Evolutionary conservation across 2,113 vertebrate genomes (phyloP), one percentile per base, ranked within the genome.

Genomic region (Sander vitreus): DNA sequence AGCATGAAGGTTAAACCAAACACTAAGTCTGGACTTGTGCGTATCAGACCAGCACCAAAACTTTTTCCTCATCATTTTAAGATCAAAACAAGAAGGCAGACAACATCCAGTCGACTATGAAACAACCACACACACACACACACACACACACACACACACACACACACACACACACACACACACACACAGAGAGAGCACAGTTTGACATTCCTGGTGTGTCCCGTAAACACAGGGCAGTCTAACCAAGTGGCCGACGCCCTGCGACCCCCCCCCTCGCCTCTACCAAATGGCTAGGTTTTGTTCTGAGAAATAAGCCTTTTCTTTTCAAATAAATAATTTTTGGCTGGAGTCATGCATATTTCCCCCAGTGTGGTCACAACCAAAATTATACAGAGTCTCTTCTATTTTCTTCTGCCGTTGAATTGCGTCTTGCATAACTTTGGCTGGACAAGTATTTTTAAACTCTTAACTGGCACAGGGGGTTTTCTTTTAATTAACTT

Each of bases 311-410:
- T 91, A 89, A 92, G 84, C 92, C 92, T 86, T 94, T 88, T 90
- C 78, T 90, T 89, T 93, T 88, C 93, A 95, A 94, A 94, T 96
- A 92, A 96, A 95, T 96, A 94, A 94, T 96, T 95, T 93, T 90
- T 94, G 80, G 94, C 93, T 95, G 91, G 91, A 95, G 94, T 93
- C 87, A 78, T 93, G 55, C 93, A 91, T 96, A 95, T 96, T 96
- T 92, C 92, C 81, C 93, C 81, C 84, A 90, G 92, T 94, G 92
- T 89, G 90, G 90, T 95, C 94, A 67, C 80, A 86, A 94, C 92
- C 94, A 92, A 96, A 96, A 96, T 97, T 94, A 95, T 93, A 95
- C 89, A 89, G 89, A 91, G 92, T 93, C 90, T 83, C 83, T 85
- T 90, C 92, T 95, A 94, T 95, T 95, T 95, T 93, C 81, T 88